Percentiles rank a stretch among this genome's conserved stretches.
Conservation (phyloP, 2,797 vertebrate genomes). For the Dermochelys coriacea region DNA sequence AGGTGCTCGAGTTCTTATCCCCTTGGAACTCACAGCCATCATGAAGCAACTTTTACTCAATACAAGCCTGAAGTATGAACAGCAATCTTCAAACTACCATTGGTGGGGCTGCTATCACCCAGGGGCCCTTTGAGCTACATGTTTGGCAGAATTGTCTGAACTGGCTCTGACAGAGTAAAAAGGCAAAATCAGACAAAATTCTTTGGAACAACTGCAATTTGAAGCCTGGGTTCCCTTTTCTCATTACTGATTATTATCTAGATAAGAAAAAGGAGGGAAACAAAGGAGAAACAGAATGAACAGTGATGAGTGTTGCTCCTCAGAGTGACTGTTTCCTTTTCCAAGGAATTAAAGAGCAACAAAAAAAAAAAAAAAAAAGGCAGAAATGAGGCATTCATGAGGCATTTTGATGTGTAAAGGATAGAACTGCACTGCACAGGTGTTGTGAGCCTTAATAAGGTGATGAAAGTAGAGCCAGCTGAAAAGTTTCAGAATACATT, state of each 20-base stretch:
- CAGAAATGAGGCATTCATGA: neutral
- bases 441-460: conserved; percentile 17
- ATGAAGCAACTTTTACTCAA: neutral
- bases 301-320: neutral
- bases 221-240: conserved; percentile 1
- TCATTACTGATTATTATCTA: neutral
- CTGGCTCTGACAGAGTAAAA: neutral
- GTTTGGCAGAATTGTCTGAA: neutral
- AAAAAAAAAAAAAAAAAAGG: neutral
- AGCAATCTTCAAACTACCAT: neutral
- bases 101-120: neutral
- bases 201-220: neutral
- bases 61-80: neutral
- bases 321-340: neutral
- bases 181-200: neutral
- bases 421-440: conserved; percentile 5
- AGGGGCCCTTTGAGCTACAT: neutral
- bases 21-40: neutral
- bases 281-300: neutral
- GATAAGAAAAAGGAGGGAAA: neutral
- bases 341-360: neutral
- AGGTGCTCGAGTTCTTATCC: neutral
- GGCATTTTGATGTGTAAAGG: neutral
- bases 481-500: conserved; percentile 27
- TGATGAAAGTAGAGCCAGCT: neutral